Percentiles rank a stretch among this genome's conserved stretches.
Conservation (phyloP, 2,888 invertebrate genomes). For the Rutpela maculata region DNA sequence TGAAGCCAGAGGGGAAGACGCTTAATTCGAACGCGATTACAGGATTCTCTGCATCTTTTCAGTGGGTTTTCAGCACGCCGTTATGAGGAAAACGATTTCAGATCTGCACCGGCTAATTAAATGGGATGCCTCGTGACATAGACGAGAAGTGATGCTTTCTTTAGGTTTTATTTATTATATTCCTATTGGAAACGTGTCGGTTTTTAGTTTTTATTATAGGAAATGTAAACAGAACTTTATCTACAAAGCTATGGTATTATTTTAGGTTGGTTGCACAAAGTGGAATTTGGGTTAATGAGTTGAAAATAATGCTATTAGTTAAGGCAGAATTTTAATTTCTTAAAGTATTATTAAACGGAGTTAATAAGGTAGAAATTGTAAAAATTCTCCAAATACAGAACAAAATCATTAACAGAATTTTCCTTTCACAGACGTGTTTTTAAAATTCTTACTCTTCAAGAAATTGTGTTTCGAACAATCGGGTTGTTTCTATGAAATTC, state of each 20-base stretch:
- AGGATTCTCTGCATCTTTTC: not conserved
- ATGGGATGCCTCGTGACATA: not conserved
- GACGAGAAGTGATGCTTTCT: not conserved
- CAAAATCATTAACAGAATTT: too few species aligned
- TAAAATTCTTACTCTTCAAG: too few species aligned
- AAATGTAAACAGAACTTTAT: not conserved
- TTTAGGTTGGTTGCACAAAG: not conserved
- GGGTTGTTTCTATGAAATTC: too few species aligned
- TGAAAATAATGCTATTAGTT: not conserved
- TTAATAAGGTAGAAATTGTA: too few species aligned
- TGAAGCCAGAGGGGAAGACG: conserved; percentile 30
- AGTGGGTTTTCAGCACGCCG: not conserved
- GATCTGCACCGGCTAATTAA: not conserved
- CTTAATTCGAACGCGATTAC: conserved; percentile 14
- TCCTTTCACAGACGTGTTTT: too few species aligned
- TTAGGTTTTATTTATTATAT: not conserved
- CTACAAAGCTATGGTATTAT: conserved; percentile 4
- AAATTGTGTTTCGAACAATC: too few species aligned
- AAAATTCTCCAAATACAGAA: too few species aligned
- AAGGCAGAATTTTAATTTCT: not conserved
- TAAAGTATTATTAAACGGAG: too few species aligned
- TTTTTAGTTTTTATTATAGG: not conserved
- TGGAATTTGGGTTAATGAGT: conserved; percentile 1
- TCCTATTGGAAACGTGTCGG: not conserved
- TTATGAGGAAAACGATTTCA: not conserved